phyloP scores from a whole-genome alignment of 2,888 invertebrate genomes.

The Diarsia mendica region DNA sequence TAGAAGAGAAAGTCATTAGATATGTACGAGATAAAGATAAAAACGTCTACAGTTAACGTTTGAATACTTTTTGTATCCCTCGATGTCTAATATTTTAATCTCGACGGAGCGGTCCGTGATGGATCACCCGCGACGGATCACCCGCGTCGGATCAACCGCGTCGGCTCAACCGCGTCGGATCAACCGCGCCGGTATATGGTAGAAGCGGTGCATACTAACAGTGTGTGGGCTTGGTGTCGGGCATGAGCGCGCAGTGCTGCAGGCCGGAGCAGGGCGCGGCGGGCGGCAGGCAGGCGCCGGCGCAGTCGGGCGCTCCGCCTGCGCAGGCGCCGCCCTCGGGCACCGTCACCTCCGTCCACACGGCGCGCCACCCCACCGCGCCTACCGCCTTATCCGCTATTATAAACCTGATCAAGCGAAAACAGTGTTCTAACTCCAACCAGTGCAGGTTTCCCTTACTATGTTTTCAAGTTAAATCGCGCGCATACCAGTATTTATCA shows the following conservation, averaged over 20 bases:
- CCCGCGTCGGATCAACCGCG: constrained; percentile 11
- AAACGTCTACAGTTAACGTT: constrained; percentile 49
- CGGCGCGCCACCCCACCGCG: constrained; percentile 97
- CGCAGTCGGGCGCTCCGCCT: constrained; percentile 72
- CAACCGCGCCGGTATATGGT: constrained; percentile 12
- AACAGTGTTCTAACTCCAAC: constrained; percentile 19
- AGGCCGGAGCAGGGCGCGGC: constrained; percentile 85
- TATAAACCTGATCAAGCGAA: constrained; percentile 93
- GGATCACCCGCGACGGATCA: background rate
- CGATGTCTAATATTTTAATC: constrained; percentile 33
- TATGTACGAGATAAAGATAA: constrained; percentile 63
- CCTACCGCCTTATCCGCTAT: constrained; percentile 98
- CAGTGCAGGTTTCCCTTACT: background rate
- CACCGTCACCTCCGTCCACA: constrained; percentile 97
- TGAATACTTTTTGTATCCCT: constrained; percentile 27
- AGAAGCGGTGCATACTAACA: constrained; percentile 92
- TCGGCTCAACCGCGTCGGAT: constrained; percentile 8
- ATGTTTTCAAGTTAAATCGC: background rate
- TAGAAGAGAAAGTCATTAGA: constrained; percentile 64
- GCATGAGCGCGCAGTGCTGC: constrained; percentile 93
- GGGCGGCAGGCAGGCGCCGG: constrained; percentile 82
- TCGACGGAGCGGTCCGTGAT: constrained; percentile 5
- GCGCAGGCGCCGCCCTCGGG: constrained; percentile 76
- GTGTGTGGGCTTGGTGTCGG: constrained; percentile 91
- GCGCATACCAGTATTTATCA: background rate